Conservation (phyloP, 2,888 invertebrate genomes). For the Mechanitis messenoides region DNA sequence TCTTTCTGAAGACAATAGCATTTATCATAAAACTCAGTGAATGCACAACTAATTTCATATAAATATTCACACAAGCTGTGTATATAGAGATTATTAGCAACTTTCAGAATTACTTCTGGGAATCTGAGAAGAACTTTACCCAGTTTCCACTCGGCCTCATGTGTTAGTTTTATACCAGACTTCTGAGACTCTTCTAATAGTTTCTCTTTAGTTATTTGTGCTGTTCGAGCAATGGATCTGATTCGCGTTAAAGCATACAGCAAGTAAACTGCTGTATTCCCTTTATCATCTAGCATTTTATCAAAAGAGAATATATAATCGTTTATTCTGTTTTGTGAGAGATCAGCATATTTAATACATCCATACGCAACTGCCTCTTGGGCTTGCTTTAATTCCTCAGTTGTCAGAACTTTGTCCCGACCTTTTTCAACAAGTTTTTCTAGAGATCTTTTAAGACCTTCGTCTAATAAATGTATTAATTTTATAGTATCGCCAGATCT, state of each 20-base stretch:
- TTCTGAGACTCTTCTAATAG: conserved; percentile 78
- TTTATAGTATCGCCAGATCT: conserved; percentile 97
- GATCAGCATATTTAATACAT: conserved; percentile 98
- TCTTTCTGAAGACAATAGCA: conserved; percentile 99
- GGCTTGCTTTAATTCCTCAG: conserved; percentile 87
- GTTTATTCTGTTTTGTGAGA: conserved; percentile 93
- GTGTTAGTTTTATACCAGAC: conserved; percentile 81
- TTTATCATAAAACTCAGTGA: conserved; percentile 97
- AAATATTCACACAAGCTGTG: conserved; percentile 96
- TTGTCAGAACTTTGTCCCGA: conserved; percentile 87
- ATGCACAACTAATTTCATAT: conserved; percentile 94
- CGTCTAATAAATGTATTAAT: conserved; percentile 90
- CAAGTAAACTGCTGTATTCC: conserved; percentile 98
- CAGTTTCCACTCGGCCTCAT: conserved; percentile 96
- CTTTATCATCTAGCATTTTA: conserved; percentile 99
- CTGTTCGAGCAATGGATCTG: conserved; percentile 89
- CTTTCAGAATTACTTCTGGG: conserved; percentile 89
- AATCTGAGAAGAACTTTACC: conserved; percentile 91
- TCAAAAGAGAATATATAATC: conserved; percentile 99
- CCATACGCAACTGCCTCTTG: conserved; percentile 97
- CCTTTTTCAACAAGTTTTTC: conserved; percentile 92
- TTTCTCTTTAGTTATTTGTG: conserved; percentile 80
- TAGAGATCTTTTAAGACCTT: conserved; percentile 88
- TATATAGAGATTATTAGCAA: conserved; percentile 87
- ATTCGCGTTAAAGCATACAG: conserved; percentile 97